These are phyloP conservation scores for Eulimnadia texana DNA, from an alignment of 1,140 invertebrate species.

Conservation along the genomic window DNA sequence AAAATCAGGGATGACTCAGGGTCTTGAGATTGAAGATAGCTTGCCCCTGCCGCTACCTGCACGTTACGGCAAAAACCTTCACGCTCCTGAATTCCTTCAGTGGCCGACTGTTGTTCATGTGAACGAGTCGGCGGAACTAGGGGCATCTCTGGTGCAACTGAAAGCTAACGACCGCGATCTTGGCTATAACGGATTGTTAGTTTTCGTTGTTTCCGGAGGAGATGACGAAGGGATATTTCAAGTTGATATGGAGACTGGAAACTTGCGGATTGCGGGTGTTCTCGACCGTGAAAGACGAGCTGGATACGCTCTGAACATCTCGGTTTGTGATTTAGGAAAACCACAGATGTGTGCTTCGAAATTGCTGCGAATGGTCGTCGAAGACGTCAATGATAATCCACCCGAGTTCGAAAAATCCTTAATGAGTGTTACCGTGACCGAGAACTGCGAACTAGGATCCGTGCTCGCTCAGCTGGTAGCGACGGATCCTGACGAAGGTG, in stretches of 20 bases:
- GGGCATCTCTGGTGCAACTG: slow-evolving; percentile 54
- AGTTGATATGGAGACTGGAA: slow-evolving; percentile 71
- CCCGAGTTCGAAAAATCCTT: slow-evolving; percentile 33
- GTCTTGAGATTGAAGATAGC: slow-evolving; percentile 33
- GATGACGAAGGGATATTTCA: slow-evolving; percentile 77
- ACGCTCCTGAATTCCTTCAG: slow-evolving; percentile 63
- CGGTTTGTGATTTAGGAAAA: slow-evolving; percentile 70
- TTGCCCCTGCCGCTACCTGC: slow-evolving; percentile 52
- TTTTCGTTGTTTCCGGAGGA: slow-evolving; percentile 72
- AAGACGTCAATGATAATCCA: slow-evolving; percentile 35
- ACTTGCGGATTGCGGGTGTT: slow-evolving; percentile 65
- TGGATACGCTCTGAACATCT: slow-evolving; percentile 74
- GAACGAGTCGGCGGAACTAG: slow-evolving; percentile 71
- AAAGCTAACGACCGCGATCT: slow-evolving; percentile 65
- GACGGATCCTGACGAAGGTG: slow-evolving; percentile 33
- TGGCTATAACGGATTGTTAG: slow-evolving; percentile 79
- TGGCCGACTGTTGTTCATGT: slow-evolving; percentile 49
- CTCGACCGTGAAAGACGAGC: slow-evolving; percentile 71
- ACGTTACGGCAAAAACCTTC: slow-evolving; percentile 67
- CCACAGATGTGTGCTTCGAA: slow-evolving; percentile 61
- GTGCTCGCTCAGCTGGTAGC: slow-evolving; percentile 33
- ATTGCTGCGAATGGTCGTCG: slow-evolving; percentile 47
- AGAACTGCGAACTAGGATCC: slow-evolving; percentile 30
- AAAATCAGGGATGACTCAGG: slow-evolving; percentile 57
- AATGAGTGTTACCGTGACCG: slow-evolving; percentile 31